Base-by-base conservation (phyloP, 2,797 vertebrate genomes). In the Sylvia borin region DNA sequence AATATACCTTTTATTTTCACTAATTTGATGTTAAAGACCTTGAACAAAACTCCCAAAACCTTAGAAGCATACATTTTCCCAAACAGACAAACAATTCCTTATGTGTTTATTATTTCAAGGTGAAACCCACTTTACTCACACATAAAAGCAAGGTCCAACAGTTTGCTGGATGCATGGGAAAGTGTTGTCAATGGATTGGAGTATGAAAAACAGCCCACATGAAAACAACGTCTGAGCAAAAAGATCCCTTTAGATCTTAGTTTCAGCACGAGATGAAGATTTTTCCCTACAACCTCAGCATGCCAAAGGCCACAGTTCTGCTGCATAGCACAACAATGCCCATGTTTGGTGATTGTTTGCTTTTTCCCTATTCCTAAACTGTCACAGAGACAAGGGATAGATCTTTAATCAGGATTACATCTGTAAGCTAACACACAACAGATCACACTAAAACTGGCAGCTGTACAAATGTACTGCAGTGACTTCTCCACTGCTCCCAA, bases 11-110 rank as follows among this genome's bases (percentile, higher is more conserved):
- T 96, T 95, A 79, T 70, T 95, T 95, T 96, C 90, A 77, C 80
- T 97, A 97, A 97, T 95, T 93, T 93, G 82, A 93, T 84, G 82
- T 71, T 96, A 91, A 92, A 96, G 87, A 95, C 93, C 91, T 94
- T 87, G 95, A 97, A 96, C 79, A 70, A 82, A 65, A 24, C 5
- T 25, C 25, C 32, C 26, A 27, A 58, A 55, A 27, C 40, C 77
- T 77, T 71, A 70, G 80, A 91, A 95, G 76, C 86, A 88, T 85
- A 86, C 27, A 65, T 42, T 83, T 97, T 79, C 73, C 62, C 95
- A 93, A 97, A 95, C 16, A 90, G 45, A 87, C 36, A 95, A 96
- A 95, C 84, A 90, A 70, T 34, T 87, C 86, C 65, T 85, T 92
- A 88, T 38, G 11, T 77, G 66, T 85, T 80, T 40, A 45, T 34